Evolutionary conservation across 1,140 invertebrate species (phyloP).

Genomic region (Lepidotrigona ventralis): DNA sequence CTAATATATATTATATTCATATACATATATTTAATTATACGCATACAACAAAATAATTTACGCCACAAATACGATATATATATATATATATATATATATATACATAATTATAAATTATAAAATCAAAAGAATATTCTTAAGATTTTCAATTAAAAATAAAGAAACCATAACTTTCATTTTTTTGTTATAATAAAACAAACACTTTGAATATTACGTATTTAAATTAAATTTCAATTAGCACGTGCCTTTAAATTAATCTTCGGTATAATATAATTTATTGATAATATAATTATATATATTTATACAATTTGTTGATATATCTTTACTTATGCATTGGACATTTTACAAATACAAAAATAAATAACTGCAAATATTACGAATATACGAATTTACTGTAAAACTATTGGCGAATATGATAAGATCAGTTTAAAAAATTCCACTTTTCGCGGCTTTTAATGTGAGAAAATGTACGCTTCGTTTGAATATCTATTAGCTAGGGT

Average conservation of each 20-base stretch:
- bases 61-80: neutral
- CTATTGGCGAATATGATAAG: neutral
- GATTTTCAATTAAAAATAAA: neutral
- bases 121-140: neutral
- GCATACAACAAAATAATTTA: neutral
- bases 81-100: no score
- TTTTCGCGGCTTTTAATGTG: conserved; percentile 10
- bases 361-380: neutral
- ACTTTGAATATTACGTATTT: neutral
- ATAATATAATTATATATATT: neutral
- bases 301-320: neutral
- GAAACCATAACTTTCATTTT: neutral
- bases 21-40: neutral
- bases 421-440: neutral
- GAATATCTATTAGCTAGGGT: neutral
- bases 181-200: neutral
- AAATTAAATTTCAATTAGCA: neutral
- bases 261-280: neutral
- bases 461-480: neutral
- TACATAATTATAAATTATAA: neutral
- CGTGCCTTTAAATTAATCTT: neutral
- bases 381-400: neutral
- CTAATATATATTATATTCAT: neutral
- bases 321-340: neutral
- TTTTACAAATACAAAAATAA: neutral